Percentiles rank a stretch among this genome's conserved stretches.
Conservation (phyloP, 2,888 invertebrate genomes). For the Tridacna gigas region DNA sequence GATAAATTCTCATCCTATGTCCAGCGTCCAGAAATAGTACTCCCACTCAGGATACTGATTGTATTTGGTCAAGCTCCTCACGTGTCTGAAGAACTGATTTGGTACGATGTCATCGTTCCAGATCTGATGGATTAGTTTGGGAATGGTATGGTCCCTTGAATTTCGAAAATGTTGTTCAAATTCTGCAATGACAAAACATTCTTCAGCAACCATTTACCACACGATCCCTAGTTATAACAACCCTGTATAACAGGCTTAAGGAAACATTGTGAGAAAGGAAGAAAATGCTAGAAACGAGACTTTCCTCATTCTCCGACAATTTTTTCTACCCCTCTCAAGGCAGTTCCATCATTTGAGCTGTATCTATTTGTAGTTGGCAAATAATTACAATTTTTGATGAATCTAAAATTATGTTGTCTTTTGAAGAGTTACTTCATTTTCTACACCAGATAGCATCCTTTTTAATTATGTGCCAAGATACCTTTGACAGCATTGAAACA, state of each 20-base stretch:
- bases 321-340: too few species aligned
- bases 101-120: slow-evolving; percentile 14
- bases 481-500: too few species aligned
- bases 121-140: slow-evolving; percentile 14
- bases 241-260: background rate
- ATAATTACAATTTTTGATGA: too few species aligned
- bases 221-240: background rate
- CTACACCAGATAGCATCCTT: too few species aligned
- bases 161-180: slow-evolving; percentile 5
- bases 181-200: background rate
- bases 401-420: too few species aligned
- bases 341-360: too few species aligned
- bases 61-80: slow-evolving; percentile 1
- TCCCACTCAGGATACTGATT: slow-evolving; percentile 12
- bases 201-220: background rate
- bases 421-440: too few species aligned
- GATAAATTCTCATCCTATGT: background rate
- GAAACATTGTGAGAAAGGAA: background rate
- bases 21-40: slow-evolving; percentile 18
- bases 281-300: background rate
- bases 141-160: background rate
- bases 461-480: too few species aligned
- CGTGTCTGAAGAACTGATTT: slow-evolving; percentile 2
- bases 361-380: too few species aligned
- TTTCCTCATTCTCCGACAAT: background rate